A percentile compares a stretch with the other conserved stretches of the same genome.
phyloP scores from a whole-genome alignment of 2,113 vertebrate species.

The Machaerirhynchus nigripectus region DNA sequence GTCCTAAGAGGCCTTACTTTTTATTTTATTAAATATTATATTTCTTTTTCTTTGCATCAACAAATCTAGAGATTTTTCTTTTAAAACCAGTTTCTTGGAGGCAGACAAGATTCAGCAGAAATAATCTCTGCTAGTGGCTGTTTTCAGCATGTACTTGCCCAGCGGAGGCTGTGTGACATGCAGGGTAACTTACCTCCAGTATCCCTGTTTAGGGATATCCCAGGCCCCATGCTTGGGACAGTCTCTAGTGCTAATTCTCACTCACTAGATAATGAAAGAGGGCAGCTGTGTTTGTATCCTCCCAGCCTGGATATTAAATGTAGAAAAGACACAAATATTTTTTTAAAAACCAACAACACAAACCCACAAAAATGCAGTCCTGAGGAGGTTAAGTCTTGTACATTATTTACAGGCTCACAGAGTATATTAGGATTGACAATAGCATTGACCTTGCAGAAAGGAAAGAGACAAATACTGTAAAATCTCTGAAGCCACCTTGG shows the following conservation, averaged over 20 bases:
- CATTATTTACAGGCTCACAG: neutral
- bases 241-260: neutral
- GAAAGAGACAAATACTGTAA: neutral
- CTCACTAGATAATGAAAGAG: neutral
- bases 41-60: slow-evolving; percentile 10
- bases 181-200: neutral
- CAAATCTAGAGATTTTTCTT: slow-evolving; percentile 9
- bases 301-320: neutral
- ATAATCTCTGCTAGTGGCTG: neutral
- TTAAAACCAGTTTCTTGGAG: neutral
- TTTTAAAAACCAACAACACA: neutral
- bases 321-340: neutral
- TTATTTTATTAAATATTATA: slow-evolving; percentile 20
- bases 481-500: neutral
- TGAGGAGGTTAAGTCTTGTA: neutral
- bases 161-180: neutral
- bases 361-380: neutral
- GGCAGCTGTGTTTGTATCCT: neutral
- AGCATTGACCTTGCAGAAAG: neutral
- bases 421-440: neutral
- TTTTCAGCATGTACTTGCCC: neutral
- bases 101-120: neutral
- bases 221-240: neutral
- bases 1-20: slow-evolving; percentile 52
- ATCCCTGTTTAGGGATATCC: too few relatives aligned